Evolutionary conservation across 2,797 vertebrate genomes (phyloP).

Genomic region (Nothura maculosa): DNA sequence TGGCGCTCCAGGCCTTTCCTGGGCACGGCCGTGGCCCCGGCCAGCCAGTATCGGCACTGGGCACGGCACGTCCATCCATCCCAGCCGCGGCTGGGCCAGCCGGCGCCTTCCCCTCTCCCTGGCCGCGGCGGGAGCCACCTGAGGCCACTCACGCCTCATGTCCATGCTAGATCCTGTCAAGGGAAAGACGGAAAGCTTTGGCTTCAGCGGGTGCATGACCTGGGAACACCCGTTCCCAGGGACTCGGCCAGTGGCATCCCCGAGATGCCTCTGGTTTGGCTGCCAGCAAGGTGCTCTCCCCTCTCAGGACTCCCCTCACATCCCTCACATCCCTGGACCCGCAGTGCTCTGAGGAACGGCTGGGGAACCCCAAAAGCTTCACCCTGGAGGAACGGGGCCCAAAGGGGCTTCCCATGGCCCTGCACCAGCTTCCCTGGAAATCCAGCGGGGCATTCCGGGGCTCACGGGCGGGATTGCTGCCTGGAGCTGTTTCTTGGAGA

Average conservation of each 20-base stretch:
- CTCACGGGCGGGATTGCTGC: background rate
- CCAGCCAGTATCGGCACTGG: background rate
- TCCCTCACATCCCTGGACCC: too few species aligned
- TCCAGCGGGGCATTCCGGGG: background rate
- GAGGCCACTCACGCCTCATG: background rate
- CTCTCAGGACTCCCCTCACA: background rate
- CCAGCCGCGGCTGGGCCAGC: background rate
- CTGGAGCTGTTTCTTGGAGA: background rate
- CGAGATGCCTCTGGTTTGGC: rapidly evolving
- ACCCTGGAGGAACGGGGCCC: rapidly evolving
- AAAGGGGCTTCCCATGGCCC: background rate
- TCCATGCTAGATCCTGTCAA: background rate
- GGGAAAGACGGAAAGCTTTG: background rate
- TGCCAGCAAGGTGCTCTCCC: background rate
- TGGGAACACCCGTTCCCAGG: background rate
- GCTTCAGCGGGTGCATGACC: background rate
- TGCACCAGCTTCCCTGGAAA: background rate
- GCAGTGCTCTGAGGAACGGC: background rate
- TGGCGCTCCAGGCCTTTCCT: background rate
- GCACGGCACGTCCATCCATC: background rate
- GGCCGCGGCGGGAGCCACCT: background rate
- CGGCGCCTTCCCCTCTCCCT: background rate
- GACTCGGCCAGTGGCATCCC: background rate
- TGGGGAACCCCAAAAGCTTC: background rate
- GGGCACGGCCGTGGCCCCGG: background rate